Base-by-base conservation (phyloP, 2,888 invertebrate genomes). In the Zootermopsis nevadensis region DNA sequence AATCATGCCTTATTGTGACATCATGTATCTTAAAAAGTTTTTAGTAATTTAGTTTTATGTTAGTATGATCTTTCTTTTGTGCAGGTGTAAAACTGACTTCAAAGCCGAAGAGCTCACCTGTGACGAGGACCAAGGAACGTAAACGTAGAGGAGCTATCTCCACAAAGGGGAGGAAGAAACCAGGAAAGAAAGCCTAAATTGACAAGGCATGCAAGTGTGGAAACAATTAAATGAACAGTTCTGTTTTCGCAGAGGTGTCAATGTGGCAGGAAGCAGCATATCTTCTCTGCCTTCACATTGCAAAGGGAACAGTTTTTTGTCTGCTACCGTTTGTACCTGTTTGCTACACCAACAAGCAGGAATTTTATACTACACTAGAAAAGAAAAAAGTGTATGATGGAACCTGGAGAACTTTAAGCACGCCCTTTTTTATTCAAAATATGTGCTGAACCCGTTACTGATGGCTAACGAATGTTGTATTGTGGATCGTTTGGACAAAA, bases 101-200 rank as follows among this genome's bases (percentile, higher is more conserved):
- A 31, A 84, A 76, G 42, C 82, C 84, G 31, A 84, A 85, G 83
- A 82, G 53, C 31, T 82, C 77, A 53, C 83, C 85, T 3, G 80
- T 82, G 53, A 84, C 84, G 24, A 48, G 85, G 80, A 85, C 83
- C 82, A 85, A 85, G 83, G 85, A 85, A 35, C 80, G 84, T 60
- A 84, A 85, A 66, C 84, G 84, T 38, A 79, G 83, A 35, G 83
- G 80, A 66, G 76, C 81, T 27, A 38, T 76, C 24, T 38, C 83
- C 19, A 66, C 84, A 24, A 84, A 85, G 74, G 85, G 83, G n/a
- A 82, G 83, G 77, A 85, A 85, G 85, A 85, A 85, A 81, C 82
- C 83, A 31, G 85, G 84, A 77, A 85, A 85, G 85, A 85, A 85
- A 84, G 85, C 85, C 74, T 85, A 85, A 82, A 82, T 48, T 67